Base-by-base conservation (phyloP, 2,113 vertebrate species). In the Capreolus pygargus region DNA sequence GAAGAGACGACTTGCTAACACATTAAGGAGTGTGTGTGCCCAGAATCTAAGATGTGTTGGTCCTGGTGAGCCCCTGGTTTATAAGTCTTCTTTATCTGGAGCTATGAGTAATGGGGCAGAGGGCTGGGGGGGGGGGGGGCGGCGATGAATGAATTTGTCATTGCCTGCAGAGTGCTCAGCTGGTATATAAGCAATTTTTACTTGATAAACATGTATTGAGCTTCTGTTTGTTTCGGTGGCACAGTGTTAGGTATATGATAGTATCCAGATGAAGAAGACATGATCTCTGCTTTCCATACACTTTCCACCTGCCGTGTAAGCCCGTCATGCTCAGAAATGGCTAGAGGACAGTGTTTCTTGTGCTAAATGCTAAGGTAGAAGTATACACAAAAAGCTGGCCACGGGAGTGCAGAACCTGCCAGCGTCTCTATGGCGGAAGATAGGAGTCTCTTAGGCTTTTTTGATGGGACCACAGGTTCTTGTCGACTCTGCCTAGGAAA, bases 101-200 rank as follows among this genome's bases (percentile, higher is more conserved):
- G 57, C 78, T 94, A 23, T 58, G 85, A 89, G 12, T 88, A 43
- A 76, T 64, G n/a, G 33, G 4, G 11, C 0, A 2, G 17, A 23
- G 12, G 14, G 23, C 12, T 4, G 4, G 7, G 14, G 8, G 10
- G 11, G 17, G 36, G 12, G 14, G 27, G 25, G 8, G 3, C 5
- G 14, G 14, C 14, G 76, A 61, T 50, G 21, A 94, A 89, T 91
- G 67, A 93, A 88, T 86, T 64, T 17, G 4, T 82, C 57, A 47
- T 91, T 60, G 64, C 87, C 43, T 91, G 36, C 43, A 55, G 58
- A 86, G 14, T 83, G 4, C 43, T 83, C 61, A 70, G 52, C 88
- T 95, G n/a, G n/a, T 28, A 1, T 47, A 52, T 61, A 33, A 86
- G 43, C 78, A 43, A 54, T 94, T 91, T 95, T 96, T 94, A 64